Percentiles rank a stretch among this genome's conserved stretches.
These are phyloP conservation scores for Brachypteracias leptosomus DNA, from an alignment of 2,113 vertebrate species.

Conservation along the genomic window DNA sequence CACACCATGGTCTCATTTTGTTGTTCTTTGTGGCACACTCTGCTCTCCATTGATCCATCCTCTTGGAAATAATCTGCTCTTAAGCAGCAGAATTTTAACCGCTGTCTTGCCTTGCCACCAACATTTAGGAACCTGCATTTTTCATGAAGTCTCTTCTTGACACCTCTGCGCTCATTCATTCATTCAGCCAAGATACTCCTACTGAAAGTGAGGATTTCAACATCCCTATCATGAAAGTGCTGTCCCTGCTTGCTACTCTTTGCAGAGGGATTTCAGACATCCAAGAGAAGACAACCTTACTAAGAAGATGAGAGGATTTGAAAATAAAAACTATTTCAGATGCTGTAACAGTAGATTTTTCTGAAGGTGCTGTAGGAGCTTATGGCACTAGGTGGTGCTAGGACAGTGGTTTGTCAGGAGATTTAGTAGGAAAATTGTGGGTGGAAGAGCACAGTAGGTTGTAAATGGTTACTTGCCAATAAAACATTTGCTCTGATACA, in stretches of 20 bases:
- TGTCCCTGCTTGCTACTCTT: background rate
- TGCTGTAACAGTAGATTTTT: background rate
- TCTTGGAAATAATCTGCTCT: background rate
- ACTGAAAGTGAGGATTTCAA: background rate
- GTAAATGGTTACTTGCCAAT: background rate
- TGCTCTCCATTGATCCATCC: background rate
- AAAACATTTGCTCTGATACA: background rate
- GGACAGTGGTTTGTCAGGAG: background rate
- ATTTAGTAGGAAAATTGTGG: background rate
- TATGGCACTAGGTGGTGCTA: conserved; percentile 55
- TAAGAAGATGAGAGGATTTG: background rate
- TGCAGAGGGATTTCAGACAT: background rate
- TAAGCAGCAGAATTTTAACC: conserved; percentile 3
- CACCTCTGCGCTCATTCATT: background rate
- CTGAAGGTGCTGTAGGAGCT: background rate
- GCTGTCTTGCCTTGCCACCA: background rate
- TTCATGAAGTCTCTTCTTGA: background rate
- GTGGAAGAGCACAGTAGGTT: background rate
- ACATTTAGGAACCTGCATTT: background rate
- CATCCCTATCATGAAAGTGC: rapidly evolving
- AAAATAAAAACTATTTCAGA: background rate
- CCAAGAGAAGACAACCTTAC: background rate
- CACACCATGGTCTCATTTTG: background rate
- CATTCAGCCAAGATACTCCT: background rate
- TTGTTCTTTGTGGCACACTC: background rate